Base-by-base conservation (phyloP, 1,140 invertebrate species). In the Coenobita brevimanus region DNA sequence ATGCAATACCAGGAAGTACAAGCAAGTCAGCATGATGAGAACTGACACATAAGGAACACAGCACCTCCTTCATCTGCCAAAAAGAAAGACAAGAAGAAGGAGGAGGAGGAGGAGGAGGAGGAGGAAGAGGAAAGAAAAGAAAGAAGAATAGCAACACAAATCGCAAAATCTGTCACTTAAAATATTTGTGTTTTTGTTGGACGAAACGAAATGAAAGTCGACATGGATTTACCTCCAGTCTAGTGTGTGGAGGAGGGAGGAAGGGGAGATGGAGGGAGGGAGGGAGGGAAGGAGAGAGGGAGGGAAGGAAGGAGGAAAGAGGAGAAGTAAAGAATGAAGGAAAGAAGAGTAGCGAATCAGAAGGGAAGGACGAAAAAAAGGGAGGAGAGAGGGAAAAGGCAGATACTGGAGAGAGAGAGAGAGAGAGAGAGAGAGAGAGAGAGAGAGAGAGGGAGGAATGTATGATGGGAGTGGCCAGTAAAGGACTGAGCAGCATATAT, bases 101-200 rank as follows among this genome's bases (percentile, higher is more conserved):
- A 76, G n/a, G n/a, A 24, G 41, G 38, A 76, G 73, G n/a, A 76
- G 36, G n/a, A 76, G n/a, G 73, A 43, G n/a, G n/a, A 50, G 43
- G n/a, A 21, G 41, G 73, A 43, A 50, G n/a, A 43, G 50, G 41
- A 43, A 50, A 30, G 24, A 30, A 24, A 78, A 50, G 43, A 46
- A 24, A 50, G 21, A 36, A n/a, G 38, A 75, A 75, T n/a, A 75
- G 4, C 27, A 17, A 17, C 27, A 21, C n/a, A 75, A 76, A 0
- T 21, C 8, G 43, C 10, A 76, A 21, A 76, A 17, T 41, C 10
- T 36, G 36, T 3, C 0, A 50, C n/a, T n/a, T n/a, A n/a, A n/a
- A n/a, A n/a, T n/a, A n/a, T n/a, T n/a, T n/a, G n/a, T n/a, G n/a
- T n/a, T n/a, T n/a, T n/a, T n/a, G n/a, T n/a, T n/a, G n/a, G n/a